Percentiles rank a stretch among this genome's conserved stretches.
phyloP scores from a whole-genome alignment of 2,888 invertebrate species.

The Gerris lacustris region DNA sequence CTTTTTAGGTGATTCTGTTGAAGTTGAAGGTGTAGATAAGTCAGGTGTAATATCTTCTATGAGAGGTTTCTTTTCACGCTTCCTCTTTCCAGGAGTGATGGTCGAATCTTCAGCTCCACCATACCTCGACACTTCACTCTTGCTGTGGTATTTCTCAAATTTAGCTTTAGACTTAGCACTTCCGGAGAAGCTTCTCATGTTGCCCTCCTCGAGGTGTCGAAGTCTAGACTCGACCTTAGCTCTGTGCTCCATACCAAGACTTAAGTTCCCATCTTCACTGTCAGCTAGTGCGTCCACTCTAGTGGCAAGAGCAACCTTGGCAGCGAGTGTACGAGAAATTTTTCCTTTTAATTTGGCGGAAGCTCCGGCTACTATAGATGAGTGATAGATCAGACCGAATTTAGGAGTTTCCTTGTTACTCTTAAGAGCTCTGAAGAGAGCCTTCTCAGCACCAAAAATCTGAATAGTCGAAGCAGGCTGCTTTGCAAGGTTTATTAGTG shows the following conservation, averaged over 20 bases:
- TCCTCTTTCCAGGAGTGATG: constrained; percentile 50
- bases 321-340: constrained; percentile 90
- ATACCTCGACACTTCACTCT: constrained; percentile 69
- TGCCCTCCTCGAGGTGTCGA: constrained; percentile 72
- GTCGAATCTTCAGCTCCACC: constrained; percentile 70
- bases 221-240: constrained; percentile 75
- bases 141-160: constrained; percentile 84
- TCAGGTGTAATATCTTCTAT: constrained; percentile 35
- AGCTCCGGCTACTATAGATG: constrained; percentile 80
- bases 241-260: constrained; percentile 78
- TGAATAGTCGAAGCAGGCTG: constrained; percentile 96
- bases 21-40: too few relatives aligned
- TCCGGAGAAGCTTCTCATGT: constrained; percentile 68
- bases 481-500: too few relatives aligned
- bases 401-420: constrained; percentile 97
- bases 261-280: constrained; percentile 53
- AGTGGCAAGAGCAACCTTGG: constrained; percentile 85
- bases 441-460: constrained; percentile 96
- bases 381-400: constrained; percentile 96
- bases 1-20: constrained; percentile 29
- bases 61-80: constrained; percentile 41
- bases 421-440: constrained; percentile 90
- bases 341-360: constrained; percentile 81
- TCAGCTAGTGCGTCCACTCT: constrained; percentile 95
- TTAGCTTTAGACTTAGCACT: constrained; percentile 77